Evolutionary conservation across 2,888 invertebrate genomes (phyloP), one percentile per base, ranked within the genome.

Genomic region (Clepsis dumicolana): DNA sequence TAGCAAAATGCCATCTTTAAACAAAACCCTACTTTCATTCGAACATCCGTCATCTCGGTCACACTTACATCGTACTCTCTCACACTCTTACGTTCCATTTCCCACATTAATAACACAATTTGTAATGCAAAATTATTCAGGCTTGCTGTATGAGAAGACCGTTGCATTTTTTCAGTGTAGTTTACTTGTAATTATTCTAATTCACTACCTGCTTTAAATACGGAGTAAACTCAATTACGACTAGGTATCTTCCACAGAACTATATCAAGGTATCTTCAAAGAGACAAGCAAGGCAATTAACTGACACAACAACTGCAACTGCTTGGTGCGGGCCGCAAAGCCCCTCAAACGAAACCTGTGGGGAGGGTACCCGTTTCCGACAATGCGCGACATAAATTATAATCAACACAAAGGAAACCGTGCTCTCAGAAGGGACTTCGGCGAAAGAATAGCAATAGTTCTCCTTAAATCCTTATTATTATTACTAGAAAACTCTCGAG

Each of bases 361-460:
- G 91, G 90, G 91, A 88, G 90, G 87, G 90, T 83, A 84, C 85
- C 82, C 82, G 80, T 80, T 80, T 83, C 80, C 82, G 86, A 92
- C 91, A 92, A 93, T 92, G 85, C 91, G 88, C 86, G 86, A 93
- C 92, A 93, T 93, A 93, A 93, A 93, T 93, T 93, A 93, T 91
- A 91, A 88, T 86, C 89, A 86, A 89, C 89, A 93, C 91, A 93
- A 93, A 92, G 89, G 91, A 81, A 80, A 82, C 73, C 82, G 83
- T 82, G 84, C 90, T 91, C 91, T 90, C 87, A 87, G 90, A 91
- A 92, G 91, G 93, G 91, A 90, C 86, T 86, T 86, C 84, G 80
- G 82, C 89, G 76, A 91, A 92, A 92, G 92, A 93, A 93, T 91
- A 86, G 90, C 92, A 92, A 91, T 89, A 91, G 88, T 93, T 91